Evolutionary conservation across 1,140 invertebrate genomes (phyloP).

Genomic region (Tribolium madens): DNA sequence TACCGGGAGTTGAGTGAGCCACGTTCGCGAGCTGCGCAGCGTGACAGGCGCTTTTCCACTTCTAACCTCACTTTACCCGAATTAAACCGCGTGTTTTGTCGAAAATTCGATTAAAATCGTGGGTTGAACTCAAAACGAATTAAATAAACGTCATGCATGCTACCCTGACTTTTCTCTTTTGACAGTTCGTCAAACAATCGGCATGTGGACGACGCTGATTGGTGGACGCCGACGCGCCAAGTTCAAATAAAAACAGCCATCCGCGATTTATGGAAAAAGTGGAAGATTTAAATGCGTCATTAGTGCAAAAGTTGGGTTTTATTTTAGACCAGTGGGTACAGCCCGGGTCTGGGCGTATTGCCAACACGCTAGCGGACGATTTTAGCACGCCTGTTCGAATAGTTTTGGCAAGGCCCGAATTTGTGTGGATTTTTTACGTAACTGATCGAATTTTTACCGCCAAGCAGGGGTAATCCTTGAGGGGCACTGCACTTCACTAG

Average conservation of each 20-base stretch:
- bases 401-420: constrained; percentile 75
- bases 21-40: constrained; percentile 35
- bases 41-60: constrained; percentile 25
- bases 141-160: constrained; percentile 10
- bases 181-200: constrained; percentile 17
- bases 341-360: constrained; percentile 68
- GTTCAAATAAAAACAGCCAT: not conserved
- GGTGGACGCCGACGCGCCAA: constrained; percentile 61
- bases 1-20: constrained; percentile 20
- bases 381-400: constrained; percentile 78
- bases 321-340: constrained; percentile 55
- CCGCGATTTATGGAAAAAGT: constrained; percentile 41
- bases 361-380: constrained; percentile 76
- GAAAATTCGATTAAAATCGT: not conserved
- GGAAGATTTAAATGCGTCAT: constrained; percentile 51
- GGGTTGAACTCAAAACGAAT: not conserved
- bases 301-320: constrained; percentile 56
- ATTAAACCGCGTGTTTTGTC: not conserved
- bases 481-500: constrained; percentile 56
- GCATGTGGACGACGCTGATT: constrained; percentile 70
- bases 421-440: not conserved
- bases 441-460: not conserved
- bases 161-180: constrained; percentile 24
- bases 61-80: constrained; percentile 1
- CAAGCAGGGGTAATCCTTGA: constrained; percentile 11